phyloP scores from a whole-genome alignment of 2,888 invertebrate species.

The Rhyacophila evoluta region DNA sequence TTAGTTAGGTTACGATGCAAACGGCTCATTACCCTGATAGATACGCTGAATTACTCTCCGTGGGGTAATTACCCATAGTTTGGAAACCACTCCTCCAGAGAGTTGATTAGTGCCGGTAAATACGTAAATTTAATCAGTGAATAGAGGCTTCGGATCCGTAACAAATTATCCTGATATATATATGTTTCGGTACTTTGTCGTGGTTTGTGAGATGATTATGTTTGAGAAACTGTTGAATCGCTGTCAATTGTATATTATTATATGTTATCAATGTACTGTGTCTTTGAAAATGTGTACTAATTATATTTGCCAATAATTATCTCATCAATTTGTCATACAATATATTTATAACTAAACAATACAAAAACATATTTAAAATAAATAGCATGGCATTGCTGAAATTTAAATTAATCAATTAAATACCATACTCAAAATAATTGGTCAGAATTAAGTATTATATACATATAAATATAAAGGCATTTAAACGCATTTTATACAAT shows the following conservation, averaged over 20 bases:
- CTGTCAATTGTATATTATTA: neutral
- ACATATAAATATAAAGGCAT: no score
- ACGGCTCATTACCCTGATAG: constrained; percentile 14
- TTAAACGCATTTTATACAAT: no score
- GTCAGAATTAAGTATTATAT: no score
- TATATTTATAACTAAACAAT: no score
- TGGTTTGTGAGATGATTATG: neutral
- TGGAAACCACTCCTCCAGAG: neutral
- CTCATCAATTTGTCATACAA: no score
- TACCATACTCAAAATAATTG: no score
- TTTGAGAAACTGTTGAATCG: constrained; percentile 10
- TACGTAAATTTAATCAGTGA: constrained; percentile 15
- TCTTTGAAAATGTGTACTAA: no score
- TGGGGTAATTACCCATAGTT: constrained; percentile 16
- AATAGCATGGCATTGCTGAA: no score
- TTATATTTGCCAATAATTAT: no score
- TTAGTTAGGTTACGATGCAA: neutral
- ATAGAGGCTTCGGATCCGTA: neutral
- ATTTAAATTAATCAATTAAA: no score
- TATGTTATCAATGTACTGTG: no score
- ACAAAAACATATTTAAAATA: no score
- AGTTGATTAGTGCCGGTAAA: constrained; percentile 24
- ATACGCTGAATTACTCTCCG: neutral
- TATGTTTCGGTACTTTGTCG: neutral
- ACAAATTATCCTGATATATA: neutral